phyloP scores from a whole-genome alignment of 1,140 invertebrate genomes.

The Fopius arisanus region DNA sequence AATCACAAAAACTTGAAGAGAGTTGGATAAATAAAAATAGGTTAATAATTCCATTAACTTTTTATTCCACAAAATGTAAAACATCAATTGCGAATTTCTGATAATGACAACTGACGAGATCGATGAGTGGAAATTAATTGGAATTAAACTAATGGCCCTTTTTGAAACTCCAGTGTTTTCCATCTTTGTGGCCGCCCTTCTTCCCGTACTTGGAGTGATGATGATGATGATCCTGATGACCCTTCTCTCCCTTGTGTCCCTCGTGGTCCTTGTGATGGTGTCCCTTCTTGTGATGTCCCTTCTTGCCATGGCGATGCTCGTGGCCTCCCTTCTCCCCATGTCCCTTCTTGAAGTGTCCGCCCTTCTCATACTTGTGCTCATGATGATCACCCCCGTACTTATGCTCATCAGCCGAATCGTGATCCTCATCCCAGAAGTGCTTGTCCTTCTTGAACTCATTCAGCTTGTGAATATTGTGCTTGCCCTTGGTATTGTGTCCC shows the following conservation, averaged over 20 bases:
- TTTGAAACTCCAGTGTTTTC: constrained; percentile 69
- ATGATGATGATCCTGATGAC: constrained; percentile 66
- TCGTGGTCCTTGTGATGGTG: constrained; percentile 67
- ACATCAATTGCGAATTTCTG: no score
- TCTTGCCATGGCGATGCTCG: constrained; percentile 68
- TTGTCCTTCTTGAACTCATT: constrained; percentile 66
- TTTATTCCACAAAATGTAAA: not conserved
- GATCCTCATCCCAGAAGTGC: constrained; percentile 65
- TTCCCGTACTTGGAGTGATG: constrained; percentile 61
- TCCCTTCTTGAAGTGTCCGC: constrained; percentile 60
- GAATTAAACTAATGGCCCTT: constrained; percentile 37
- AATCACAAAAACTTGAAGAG: no score
- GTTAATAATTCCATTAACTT: not conserved
- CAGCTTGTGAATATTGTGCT: constrained; percentile 63
- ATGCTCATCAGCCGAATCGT: constrained; percentile 57
- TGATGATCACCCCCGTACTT: constrained; percentile 59
- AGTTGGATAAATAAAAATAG: not conserved
- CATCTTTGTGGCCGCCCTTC: constrained; percentile 62
- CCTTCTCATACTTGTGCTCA: constrained; percentile 55
- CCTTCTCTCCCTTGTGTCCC: constrained; percentile 66
- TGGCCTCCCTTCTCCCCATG: constrained; percentile 63
- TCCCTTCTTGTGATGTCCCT: constrained; percentile 67
- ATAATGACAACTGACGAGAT: no score
- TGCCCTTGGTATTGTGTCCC: constrained; percentile 64
- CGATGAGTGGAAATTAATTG: no score